phyloP scores from a whole-genome alignment of 2,113 vertebrate species.

The Aegithalos caudatus region DNA sequence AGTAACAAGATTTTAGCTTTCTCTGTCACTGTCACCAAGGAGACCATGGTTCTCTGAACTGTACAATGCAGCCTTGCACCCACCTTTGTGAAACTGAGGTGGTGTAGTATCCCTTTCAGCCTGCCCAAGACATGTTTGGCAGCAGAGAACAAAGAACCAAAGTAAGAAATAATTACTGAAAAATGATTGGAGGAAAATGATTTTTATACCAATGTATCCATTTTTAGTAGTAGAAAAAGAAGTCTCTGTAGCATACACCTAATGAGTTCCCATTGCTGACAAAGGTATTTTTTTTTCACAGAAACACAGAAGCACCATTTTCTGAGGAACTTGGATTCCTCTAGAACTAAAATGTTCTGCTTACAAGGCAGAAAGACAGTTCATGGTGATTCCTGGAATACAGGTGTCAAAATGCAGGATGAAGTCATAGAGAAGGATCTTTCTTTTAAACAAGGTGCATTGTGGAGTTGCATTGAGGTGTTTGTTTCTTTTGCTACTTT shows the following conservation, averaged over 20 bases:
- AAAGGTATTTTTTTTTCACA: background rate
- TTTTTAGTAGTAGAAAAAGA: background rate
- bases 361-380: background rate
- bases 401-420: background rate
- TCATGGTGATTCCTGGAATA: background rate
- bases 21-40: background rate
- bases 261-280: background rate
- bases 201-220: background rate
- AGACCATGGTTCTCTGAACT: background rate
- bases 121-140: background rate
- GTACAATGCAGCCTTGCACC: background rate
- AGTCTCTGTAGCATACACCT: background rate
- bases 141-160: background rate
- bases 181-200: background rate
- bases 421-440: background rate
- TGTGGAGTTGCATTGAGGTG: background rate
- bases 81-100: background rate
- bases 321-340: background rate
- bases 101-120: background rate
- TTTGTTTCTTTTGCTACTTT: background rate
- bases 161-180: background rate
- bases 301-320: background rate
- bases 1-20: background rate
- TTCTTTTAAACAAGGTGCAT: background rate
- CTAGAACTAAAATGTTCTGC: background rate